A percentile compares a stretch with the other conserved stretches of the same genome.
These are phyloP conservation scores for Lingula anatina DNA, from an alignment of 2,888 invertebrate genomes.

Conservation along the genomic window DNA sequence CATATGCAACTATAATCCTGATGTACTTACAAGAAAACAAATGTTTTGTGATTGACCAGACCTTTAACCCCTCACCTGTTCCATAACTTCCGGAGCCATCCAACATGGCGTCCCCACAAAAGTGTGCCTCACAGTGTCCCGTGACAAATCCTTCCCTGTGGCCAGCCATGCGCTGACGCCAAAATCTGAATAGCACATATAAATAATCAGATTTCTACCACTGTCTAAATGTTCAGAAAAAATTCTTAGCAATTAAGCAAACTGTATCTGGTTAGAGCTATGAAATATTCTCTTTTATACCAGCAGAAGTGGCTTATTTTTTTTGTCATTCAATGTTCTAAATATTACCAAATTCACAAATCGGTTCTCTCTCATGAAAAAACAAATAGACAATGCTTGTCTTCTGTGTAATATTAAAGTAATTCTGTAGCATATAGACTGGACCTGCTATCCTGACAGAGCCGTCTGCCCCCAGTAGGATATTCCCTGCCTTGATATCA, in stretches of 20 bases:
- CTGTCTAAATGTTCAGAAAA: too few species aligned
- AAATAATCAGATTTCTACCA: too few species aligned
- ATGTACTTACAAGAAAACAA: too few species aligned
- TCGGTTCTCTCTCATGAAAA: neutral
- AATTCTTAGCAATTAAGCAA: too few species aligned
- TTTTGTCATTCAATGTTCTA: too few species aligned
- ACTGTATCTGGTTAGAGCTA: too few species aligned
- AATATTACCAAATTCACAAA: neutral
- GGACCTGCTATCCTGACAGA: conserved; percentile 90
- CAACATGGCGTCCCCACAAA: conserved; percentile 99
- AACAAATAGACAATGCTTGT: neutral
- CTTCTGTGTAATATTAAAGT: neutral
- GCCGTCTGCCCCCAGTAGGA: conserved; percentile 89
- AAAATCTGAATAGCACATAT: conserved; percentile 68
- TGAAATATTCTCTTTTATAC: too few species aligned
- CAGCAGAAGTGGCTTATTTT: too few species aligned
- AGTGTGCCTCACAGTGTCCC: conserved; percentile 93
- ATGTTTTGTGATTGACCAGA: too few species aligned
- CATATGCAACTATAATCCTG: too few species aligned
- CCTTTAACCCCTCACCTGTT: too few species aligned
- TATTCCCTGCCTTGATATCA: conserved; percentile 97
- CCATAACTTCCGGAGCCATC: conserved; percentile 99
- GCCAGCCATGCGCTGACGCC: conserved; percentile 97
- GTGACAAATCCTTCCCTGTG: conserved; percentile 84
- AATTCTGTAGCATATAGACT: too few species aligned